Conservation (phyloP, 2,888 invertebrate genomes). For the Drosophila nr. perissopoda region DNA sequence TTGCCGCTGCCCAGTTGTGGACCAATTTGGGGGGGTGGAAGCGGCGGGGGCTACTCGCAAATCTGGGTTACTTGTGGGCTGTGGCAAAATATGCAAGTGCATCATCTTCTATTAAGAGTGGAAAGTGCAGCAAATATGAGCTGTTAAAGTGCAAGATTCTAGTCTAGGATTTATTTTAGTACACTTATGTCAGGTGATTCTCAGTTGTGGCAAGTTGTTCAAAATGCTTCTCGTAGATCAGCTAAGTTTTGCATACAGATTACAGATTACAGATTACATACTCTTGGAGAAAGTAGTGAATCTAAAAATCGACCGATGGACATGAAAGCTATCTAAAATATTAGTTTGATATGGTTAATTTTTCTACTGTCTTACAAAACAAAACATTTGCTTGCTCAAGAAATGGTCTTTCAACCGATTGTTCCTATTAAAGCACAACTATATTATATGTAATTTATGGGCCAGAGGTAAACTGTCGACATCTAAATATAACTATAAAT, state of each 20-base stretch:
- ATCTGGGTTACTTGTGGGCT: slow-evolving; percentile 52
- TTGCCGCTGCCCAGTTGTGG: slow-evolving; percentile 29
- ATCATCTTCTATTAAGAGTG: not conserved
- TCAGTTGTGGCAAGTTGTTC: not conserved
- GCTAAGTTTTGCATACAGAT: not conserved
- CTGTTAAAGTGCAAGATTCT: not conserved
- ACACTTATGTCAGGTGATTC: slow-evolving; percentile 1
- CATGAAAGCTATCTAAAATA: not conserved
- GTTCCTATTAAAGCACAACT: not conserved
- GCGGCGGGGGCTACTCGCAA: not conserved
- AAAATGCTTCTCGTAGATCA: not conserved
- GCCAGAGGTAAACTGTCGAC: fast-evolving
- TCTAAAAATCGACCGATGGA: not conserved
- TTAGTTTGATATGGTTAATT: not conserved
- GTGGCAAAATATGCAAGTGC: slow-evolving; percentile 10
- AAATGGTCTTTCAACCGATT: not conserved
- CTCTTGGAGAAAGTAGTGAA: not conserved
- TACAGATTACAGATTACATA: not conserved
- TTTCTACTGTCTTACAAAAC: not conserved
- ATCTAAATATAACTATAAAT: not conserved
- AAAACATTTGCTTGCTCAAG: not conserved
- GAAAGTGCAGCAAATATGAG: not conserved
- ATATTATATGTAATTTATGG: not conserved
- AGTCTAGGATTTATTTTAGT: slow-evolving; percentile 1
- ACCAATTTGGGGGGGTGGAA: not conserved